These are phyloP conservation scores for Sebastes fasciatus DNA, from an alignment of 2,113 vertebrate genomes.

Conservation along the genomic window DNA sequence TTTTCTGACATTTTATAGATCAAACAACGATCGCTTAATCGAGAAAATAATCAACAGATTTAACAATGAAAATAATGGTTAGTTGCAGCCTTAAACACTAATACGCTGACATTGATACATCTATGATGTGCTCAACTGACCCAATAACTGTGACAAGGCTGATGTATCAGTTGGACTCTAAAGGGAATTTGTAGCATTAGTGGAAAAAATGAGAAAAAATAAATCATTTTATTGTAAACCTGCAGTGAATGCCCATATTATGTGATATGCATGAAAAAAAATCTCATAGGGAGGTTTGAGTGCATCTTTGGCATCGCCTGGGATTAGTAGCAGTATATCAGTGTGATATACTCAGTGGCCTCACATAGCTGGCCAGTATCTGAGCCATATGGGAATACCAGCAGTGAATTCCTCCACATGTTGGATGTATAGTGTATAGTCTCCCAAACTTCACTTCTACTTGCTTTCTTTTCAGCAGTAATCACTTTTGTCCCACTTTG, in stretches of 20 bases:
- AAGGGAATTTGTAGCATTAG: neutral
- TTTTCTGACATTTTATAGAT: too few relatives aligned
- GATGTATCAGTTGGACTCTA: neutral
- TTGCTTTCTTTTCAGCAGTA: neutral
- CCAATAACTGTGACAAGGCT: neutral
- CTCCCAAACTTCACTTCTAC: neutral
- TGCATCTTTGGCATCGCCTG: slow-evolving; percentile 9
- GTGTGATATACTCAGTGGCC: slow-evolving; percentile 4
- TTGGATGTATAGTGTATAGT: slow-evolving; percentile 11
- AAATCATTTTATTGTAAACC: neutral
- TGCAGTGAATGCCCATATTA: neutral
- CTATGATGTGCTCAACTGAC: neutral
- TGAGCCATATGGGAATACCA: slow-evolving; percentile 57
- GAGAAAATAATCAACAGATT: too few relatives aligned
- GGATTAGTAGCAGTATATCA: slow-evolving; percentile 37
- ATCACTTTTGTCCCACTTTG: neutral
- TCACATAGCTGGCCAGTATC: slow-evolving; percentile 12
- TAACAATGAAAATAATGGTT: too few relatives aligned
- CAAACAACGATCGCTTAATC: too few relatives aligned
- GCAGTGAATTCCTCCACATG: slow-evolving; percentile 33
- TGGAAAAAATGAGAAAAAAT: neutral
- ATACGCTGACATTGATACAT: neutral
- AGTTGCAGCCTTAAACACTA: too few relatives aligned
- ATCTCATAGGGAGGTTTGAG: slow-evolving; percentile 13
- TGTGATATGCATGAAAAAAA: slow-evolving; percentile 6